Conservation (phyloP, 2,888 invertebrate genomes). For the Ophraella communa region DNA sequence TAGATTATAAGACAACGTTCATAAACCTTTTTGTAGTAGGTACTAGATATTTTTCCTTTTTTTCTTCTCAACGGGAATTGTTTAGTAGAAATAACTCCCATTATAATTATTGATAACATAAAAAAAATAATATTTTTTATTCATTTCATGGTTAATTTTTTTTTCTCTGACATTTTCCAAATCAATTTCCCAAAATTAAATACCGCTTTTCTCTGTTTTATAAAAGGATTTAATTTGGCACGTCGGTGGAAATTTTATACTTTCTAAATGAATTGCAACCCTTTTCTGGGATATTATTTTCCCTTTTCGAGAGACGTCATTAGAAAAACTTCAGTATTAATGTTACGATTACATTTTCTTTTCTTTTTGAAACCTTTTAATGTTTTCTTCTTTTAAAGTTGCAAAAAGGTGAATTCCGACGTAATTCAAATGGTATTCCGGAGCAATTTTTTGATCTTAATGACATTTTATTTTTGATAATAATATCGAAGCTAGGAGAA, state of each 20-base stretch:
- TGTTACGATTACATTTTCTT: constrained; percentile 14
- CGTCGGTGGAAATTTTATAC: constrained; percentile 21
- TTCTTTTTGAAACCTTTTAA: constrained; percentile 3
- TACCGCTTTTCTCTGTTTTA: constrained; percentile 13
- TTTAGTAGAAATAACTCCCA: too few relatives aligned
- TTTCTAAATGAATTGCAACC: constrained; percentile 22
- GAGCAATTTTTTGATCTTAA: background rate
- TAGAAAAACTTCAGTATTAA: constrained; percentile 20
- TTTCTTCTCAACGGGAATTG: too few relatives aligned
- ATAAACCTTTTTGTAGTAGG: too few relatives aligned
- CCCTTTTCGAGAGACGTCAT: constrained; percentile 24
- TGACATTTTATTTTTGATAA: background rate
- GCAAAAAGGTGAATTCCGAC: constrained; percentile 13
- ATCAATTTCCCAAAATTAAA: constrained; percentile 17
- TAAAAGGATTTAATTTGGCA: constrained; percentile 20
- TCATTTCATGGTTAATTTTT: background rate
- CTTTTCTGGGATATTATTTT: constrained; percentile 22
- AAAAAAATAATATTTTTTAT: background rate
- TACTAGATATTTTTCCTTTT: too few relatives aligned
- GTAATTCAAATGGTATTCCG: background rate
- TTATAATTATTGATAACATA: background rate
- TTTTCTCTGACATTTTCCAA: constrained; percentile 1
- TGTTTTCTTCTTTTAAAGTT: constrained; percentile 2
- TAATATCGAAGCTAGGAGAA: background rate
- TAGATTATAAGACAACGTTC: too few relatives aligned